phyloP scores from a whole-genome alignment of 1,140 invertebrate species.

The Formica selysi region DNA sequence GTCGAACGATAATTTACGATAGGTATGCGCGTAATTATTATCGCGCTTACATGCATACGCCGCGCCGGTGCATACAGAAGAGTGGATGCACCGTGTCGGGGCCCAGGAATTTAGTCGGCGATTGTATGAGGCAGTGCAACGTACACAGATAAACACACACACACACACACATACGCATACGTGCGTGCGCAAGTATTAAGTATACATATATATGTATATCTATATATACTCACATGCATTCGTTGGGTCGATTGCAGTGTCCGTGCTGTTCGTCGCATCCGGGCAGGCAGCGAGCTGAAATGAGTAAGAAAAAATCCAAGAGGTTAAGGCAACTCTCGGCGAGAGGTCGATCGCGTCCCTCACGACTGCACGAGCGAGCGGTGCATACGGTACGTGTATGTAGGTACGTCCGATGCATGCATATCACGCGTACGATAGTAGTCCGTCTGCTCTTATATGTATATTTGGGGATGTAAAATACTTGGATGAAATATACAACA shows the following conservation, averaged over 20 bases:
- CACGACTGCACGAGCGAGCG: conserved; percentile 76
- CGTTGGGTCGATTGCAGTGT: conserved; percentile 95
- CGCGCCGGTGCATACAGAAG: conserved; percentile 37
- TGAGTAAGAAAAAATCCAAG: conserved; percentile 87
- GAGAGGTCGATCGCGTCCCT: conserved; percentile 84
- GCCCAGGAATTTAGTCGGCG: conserved; percentile 62
- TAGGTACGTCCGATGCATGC: neutral
- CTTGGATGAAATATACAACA: no score
- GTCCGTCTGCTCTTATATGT: conserved; percentile 12
- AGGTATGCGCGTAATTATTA: conserved; percentile 66
- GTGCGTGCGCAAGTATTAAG: conserved; percentile 25
- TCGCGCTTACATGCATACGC: conserved; percentile 42
- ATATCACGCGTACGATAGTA: conserved; percentile 2
- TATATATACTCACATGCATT: conserved; percentile 96
- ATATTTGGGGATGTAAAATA: conserved; percentile 14
- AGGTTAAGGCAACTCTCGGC: conserved; percentile 84
- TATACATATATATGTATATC: conserved; percentile 33
- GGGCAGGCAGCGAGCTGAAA: conserved; percentile 96
- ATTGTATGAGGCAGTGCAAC: conserved; percentile 45
- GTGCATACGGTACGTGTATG: conserved; percentile 68
- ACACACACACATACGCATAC: neutral
- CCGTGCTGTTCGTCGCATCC: conserved; percentile 96
- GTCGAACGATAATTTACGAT: conserved; percentile 60
- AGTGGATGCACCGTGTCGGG: conserved; percentile 54
- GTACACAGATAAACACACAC: neutral